Percentiles rank a stretch among this genome's conserved stretches.
These are phyloP conservation scores for Rhopalosiphum maidis DNA, from an alignment of 1,140 invertebrate species.

Conservation along the genomic window DNA sequence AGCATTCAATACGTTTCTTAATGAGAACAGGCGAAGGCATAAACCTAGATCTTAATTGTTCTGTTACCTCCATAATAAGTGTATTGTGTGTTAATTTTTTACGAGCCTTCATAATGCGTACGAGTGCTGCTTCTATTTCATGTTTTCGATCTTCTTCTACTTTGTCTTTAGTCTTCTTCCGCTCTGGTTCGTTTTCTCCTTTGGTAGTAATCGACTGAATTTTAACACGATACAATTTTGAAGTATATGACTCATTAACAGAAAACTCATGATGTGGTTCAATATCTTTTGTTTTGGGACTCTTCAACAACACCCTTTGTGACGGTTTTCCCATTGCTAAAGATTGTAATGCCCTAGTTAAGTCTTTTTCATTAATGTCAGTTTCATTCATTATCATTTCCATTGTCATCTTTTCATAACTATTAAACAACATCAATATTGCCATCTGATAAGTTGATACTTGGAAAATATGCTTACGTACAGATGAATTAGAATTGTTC, in stretches of 20 bases:
- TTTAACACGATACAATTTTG: constrained; percentile 94
- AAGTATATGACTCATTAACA: constrained; percentile 98
- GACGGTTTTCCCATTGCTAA: constrained; percentile 96
- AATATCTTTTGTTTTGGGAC: constrained; percentile 95
- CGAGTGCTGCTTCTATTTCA: constrained; percentile 99
- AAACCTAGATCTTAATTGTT: constrained; percentile 95
- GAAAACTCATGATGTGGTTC: constrained; percentile 90
- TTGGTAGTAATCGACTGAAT: constrained; percentile 95
- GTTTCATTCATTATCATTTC: constrained; percentile 87
- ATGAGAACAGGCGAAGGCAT: constrained; percentile 96
- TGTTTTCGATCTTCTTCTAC: constrained; percentile 99
- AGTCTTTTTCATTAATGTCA: constrained; percentile 95
- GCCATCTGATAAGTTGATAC: constrained; percentile 93
- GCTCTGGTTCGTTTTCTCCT: constrained; percentile 97
- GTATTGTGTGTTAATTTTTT: constrained; percentile 95
- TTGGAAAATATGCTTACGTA: constrained; percentile 93
- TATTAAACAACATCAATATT: constrained; percentile 97
- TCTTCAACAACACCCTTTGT: constrained; percentile 93
- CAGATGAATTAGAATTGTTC: constrained; percentile 58
- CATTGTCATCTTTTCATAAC: constrained; percentile 86
- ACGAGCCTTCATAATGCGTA: constrained; percentile 98
- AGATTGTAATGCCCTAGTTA: constrained; percentile 94
- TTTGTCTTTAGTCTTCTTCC: constrained; percentile 96
- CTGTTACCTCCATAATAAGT: constrained; percentile 96
- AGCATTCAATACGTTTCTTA: constrained; percentile 98